A percentile compares a stretch with the other conserved stretches of the same genome.
These are phyloP conservation scores for Tachuris rubrigastra DNA, from an alignment of 2,113 vertebrate genomes.

Conservation along the genomic window DNA sequence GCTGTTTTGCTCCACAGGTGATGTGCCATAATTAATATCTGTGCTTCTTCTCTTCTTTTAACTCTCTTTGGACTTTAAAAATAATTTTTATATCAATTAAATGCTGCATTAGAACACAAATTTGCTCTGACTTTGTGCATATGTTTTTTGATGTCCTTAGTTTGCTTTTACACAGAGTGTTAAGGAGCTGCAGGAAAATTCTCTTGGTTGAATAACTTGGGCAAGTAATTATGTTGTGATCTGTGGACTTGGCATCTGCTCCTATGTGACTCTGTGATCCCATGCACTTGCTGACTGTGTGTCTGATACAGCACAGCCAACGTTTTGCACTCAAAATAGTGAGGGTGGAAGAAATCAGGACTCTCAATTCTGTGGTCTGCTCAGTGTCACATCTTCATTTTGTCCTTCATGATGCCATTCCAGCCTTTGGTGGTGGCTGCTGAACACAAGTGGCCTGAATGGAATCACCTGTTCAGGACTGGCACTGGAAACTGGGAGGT, in stretches of 20 bases:
- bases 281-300: background rate
- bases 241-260: background rate
- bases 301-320: background rate
- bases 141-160: background rate
- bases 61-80: background rate
- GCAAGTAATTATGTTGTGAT: background rate
- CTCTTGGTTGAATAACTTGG: background rate
- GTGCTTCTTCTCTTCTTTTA: background rate
- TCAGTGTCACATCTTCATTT: background rate
- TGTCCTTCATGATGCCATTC: background rate
- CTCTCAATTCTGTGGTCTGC: background rate
- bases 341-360: background rate
- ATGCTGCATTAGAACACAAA: background rate
- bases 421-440: background rate
- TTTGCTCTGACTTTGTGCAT: background rate
- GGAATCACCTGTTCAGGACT: background rate
- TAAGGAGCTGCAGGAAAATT: background rate
- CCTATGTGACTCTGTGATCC: background rate
- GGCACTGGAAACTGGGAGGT: background rate
- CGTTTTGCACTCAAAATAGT: background rate
- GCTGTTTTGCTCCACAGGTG: background rate
- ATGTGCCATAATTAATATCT: background rate
- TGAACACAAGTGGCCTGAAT: background rate
- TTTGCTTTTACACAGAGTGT: background rate
- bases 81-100: background rate